Base-by-base conservation (phyloP, 2,888 invertebrate species). In the Chrysolina haemoptera region DNA sequence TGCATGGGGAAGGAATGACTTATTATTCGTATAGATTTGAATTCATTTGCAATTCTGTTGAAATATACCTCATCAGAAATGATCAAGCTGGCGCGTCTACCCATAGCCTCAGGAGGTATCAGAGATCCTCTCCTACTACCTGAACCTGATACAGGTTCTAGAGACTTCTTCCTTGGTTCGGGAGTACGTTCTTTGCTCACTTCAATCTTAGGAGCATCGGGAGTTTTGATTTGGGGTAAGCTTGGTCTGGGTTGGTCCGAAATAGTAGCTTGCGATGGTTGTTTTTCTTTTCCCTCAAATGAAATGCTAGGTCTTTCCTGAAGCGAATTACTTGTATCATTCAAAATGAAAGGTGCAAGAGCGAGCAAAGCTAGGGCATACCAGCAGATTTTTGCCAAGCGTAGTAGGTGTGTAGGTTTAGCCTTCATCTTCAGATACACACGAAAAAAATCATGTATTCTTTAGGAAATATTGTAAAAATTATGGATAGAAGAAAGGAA, bases 21-120 rank as follows among this genome's bases (percentile, higher is more conserved):
- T 8, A 59, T 27, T 35, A 59, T 8, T 59, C 10, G 50, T 18
- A 5, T 50, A 16, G 50, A 50, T 5, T 18, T 18, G 9, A n/a
- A 18, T 6, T 9, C n/a, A 10, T 50, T 50, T 16, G n/a, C 12
- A 27, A 22, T 59, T 43, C 16, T 46, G 12, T 20, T 35, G 40
- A 48, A 18, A 74, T 69, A 62, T 94, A 97, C 97, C 96, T 97
- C 97, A 89, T 97, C 97, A 87, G 96, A 95, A 87, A 97, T 96
- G 85, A 97, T 95, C 82, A 97, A 91, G 83, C 96, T 96, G 81
- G 97, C 96, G 83, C 97, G 92, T 84, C 97, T 92, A 84, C 94
- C 94, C 89, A 94, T 93, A 88, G 93, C 94, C 87, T 96, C 96
- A 9, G 95, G 95, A 83, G 96, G 96, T 86, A 97, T 94, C 75